phyloP scores from a whole-genome alignment of 2,113 vertebrate species.

The Etheostoma spectabile region DNA sequence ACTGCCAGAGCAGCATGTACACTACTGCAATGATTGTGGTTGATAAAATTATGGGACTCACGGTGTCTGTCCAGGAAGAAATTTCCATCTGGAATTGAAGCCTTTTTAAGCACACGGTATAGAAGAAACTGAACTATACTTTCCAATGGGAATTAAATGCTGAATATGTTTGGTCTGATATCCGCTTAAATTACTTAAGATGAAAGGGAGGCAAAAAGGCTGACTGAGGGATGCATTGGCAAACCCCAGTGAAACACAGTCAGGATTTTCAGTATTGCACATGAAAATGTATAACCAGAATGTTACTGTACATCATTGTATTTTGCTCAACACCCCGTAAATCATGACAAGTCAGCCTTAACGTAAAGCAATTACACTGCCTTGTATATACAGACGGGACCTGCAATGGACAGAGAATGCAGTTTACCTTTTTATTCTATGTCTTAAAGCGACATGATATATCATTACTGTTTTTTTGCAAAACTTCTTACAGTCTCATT shows the following conservation, averaged over 20 bases:
- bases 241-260: not conserved
- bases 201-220: constrained; percentile 1
- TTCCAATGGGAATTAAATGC: not conserved
- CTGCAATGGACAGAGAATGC: not conserved
- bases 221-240: not conserved
- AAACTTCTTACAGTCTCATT: not conserved
- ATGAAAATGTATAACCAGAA: not conserved
- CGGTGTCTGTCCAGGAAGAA: not conserved
- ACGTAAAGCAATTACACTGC: not conserved
- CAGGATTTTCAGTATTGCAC: not conserved
- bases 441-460: constrained; percentile 1
- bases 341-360: not conserved
- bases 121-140: not conserved
- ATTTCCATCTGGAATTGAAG: not conserved
- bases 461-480: constrained; percentile 12
- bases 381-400: not conserved
- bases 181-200: not conserved
- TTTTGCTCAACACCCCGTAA: not conserved
- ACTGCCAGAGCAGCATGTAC: not conserved
- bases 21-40: not conserved
- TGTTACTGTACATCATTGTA: not conserved
- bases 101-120: not conserved
- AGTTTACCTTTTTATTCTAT: not conserved
- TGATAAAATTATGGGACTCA: not conserved
- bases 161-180: constrained; percentile 1